phyloP scores from a whole-genome alignment of 2,888 invertebrate species.

The Pristionchus entomophagus region DNA sequence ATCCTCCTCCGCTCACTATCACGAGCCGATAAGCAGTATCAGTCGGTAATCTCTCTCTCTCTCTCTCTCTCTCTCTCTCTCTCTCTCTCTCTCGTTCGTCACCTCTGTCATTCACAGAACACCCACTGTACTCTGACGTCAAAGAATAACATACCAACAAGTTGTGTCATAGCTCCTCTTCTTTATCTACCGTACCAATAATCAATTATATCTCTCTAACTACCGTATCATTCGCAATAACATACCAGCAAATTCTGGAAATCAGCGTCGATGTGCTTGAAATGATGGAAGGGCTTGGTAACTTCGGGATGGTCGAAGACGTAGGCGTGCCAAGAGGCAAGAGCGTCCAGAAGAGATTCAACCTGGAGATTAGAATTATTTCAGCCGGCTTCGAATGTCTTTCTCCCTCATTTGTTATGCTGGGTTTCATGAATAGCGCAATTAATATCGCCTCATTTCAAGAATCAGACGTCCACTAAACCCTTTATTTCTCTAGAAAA shows the following conservation, averaged over 20 bases:
- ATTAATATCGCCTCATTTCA: no score
- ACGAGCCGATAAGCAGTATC: neutral
- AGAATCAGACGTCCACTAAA: no score
- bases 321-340: slow-evolving; percentile 32
- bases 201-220: no score
- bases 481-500: neutral
- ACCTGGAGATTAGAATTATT: no score
- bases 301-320: slow-evolving; percentile 10
- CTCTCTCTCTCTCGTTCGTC: slow-evolving; percentile 19
- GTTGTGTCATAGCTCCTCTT: no score
- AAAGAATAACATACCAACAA: neutral
- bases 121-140: neutral
- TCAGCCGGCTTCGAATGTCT: no score
- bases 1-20: neutral
- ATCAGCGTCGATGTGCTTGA: neutral
- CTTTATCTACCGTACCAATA: no score
- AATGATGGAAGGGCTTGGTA: slow-evolving; percentile 15
- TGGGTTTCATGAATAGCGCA: no score
- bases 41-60: no score
- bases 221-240: no score
- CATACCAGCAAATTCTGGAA: slow-evolving; percentile 25
- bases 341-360: neutral
- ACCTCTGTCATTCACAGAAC: neutral
- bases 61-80: no score
- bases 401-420: no score